A percentile compares a stretch with the other conserved stretches of the same genome.
These are phyloP conservation scores for Falco columbarius DNA, from an alignment of 2,797 vertebrate species.

Conservation along the genomic window DNA sequence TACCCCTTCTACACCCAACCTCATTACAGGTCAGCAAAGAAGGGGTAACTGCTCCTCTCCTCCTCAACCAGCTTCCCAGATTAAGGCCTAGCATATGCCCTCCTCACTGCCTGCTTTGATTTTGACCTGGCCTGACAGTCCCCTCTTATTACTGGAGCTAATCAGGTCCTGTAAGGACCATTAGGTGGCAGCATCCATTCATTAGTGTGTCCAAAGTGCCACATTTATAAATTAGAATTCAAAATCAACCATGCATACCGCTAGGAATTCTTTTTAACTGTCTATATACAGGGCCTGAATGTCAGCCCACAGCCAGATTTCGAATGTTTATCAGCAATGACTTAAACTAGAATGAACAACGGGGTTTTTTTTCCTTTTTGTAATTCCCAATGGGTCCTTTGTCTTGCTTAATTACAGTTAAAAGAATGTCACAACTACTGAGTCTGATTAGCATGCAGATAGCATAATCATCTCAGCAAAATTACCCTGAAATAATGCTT, in stretches of 20 bases:
- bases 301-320: neutral
- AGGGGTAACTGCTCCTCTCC: neutral
- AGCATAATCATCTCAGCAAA: conserved; percentile 17
- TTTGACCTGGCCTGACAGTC: conserved; percentile 2
- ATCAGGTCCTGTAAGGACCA: conserved; percentile 25
- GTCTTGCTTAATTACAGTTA: conserved; percentile 28
- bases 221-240: neutral
- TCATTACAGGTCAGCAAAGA: neutral
- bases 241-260: conserved; percentile 9
- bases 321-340: neutral
- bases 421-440: neutral
- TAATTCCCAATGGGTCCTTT: conserved; percentile 6
- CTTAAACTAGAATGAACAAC: neutral
- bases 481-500: neutral
- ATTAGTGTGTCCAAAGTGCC: neutral
- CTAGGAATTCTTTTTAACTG: conserved; percentile 11
- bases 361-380: neutral
- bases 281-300: neutral
- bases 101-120: neutral
- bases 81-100: neutral
- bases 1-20: neutral
- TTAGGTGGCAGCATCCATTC: conserved; percentile 63
- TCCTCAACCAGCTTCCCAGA: neutral
- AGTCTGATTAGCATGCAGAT: neutral
- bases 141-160: neutral